Conservation (phyloP, 92 coral and sea anemone genomes). For the Epizoanthus scotinus region DNA sequence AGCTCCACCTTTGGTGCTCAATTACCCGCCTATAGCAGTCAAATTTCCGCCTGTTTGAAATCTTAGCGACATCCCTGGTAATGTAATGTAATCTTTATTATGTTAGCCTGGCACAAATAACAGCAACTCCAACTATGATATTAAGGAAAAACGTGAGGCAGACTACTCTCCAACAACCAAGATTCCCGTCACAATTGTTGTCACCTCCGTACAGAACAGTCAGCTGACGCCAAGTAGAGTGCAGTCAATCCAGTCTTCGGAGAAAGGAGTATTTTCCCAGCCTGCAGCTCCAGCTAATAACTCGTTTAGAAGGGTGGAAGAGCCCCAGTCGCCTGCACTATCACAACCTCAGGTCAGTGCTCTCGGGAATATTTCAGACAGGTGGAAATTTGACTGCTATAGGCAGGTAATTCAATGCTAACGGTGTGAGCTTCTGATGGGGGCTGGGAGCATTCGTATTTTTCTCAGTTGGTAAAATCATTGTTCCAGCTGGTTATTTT, state of each 20-base stretch:
- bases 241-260: not conserved
- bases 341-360: constrained; percentile 19
- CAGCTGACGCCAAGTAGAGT: not conserved
- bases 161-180: constrained; percentile 10
- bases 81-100: not conserved
- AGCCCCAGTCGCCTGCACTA: not conserved
- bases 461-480: too few relatives aligned
- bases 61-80: too few relatives aligned
- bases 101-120: constrained; percentile 3
- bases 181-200: not conserved
- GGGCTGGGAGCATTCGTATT: too few relatives aligned
- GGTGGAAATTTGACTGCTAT: too few relatives aligned
- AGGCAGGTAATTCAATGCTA: too few relatives aligned
- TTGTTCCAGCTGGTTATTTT: too few relatives aligned
- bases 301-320: constrained; percentile 13
- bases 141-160: not conserved
- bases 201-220: constrained; percentile 3
- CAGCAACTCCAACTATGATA: constrained; percentile 7
- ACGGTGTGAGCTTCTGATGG: too few relatives aligned
- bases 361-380: too few relatives aligned
- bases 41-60: too few relatives aligned
- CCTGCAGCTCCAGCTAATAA: constrained; percentile 12
- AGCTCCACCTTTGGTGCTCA: too few relatives aligned
- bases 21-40: too few relatives aligned
- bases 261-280: not conserved